Percentiles rank a stretch among this genome's conserved stretches.
These are phyloP conservation scores for Drosophila hamatofila DNA, from an alignment of 2,888 invertebrate species.

Conservation along the genomic window DNA sequence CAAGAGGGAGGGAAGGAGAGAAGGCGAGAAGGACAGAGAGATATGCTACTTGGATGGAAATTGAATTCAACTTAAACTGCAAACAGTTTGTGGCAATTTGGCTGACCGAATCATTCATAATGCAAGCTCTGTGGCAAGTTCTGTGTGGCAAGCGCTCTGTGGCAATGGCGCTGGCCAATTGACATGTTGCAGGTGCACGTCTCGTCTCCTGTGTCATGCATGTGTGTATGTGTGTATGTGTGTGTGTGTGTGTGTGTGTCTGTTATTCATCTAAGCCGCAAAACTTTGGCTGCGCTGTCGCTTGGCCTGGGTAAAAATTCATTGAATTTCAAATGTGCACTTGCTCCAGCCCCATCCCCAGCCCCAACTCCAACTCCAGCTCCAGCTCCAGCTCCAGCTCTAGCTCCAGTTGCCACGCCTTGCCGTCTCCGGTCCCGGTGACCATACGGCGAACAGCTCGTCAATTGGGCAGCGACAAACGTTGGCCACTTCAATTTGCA, in stretches of 20 bases:
- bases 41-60: conserved; percentile 35
- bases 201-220: conserved; percentile 7
- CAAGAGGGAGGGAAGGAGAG: background rate
- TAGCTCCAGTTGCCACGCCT: conserved; percentile 1
- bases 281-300: conserved; percentile 41
- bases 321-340: conserved; percentile 82
- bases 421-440: background rate
- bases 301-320: conserved; percentile 79
- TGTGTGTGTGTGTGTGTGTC: background rate
- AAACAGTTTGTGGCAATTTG: conserved; percentile 68
- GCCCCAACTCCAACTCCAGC: background rate
- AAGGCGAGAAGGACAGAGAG: background rate
- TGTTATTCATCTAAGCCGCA: conserved; percentile 70
- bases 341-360: conserved; percentile 22
- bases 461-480: conserved; percentile 64
- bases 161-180: conserved; percentile 60
- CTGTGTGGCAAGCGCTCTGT: conserved; percentile 39
- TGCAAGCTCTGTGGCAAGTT: conserved; percentile 57
- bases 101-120: conserved; percentile 73
- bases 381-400: background rate
- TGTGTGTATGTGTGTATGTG: background rate
- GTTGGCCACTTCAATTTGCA: conserved; percentile 77
- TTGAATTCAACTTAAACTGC: conserved; percentile 71
- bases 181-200: conserved; percentile 69
- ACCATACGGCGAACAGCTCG: conserved; percentile 16